Percentiles rank a stretch among this genome's conserved stretches.
phyloP scores from a whole-genome alignment of 2,797 vertebrate genomes.

The Enteromius radiatus region DNA sequence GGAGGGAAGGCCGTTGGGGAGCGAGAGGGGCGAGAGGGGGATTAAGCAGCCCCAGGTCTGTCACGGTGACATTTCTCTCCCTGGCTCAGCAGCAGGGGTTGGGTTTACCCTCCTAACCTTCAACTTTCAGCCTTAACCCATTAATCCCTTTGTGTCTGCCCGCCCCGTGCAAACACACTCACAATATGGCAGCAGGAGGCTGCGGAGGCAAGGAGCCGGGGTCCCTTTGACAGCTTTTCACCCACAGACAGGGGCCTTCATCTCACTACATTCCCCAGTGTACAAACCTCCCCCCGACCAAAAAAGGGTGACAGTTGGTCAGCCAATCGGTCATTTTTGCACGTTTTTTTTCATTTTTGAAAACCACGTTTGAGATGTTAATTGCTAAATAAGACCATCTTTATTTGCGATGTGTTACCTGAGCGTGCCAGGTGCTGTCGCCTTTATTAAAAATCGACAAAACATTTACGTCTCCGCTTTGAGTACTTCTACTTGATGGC shows the following conservation, averaged over 20 bases:
- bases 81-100: conserved; percentile 78
- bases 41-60: conserved; percentile 77
- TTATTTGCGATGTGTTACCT: neutral
- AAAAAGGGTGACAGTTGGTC: conserved; percentile 60
- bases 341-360: conserved; percentile 33
- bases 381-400: neutral
- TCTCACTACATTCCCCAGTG: conserved; percentile 60
- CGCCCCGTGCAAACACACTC: conserved; percentile 60
- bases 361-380: neutral
- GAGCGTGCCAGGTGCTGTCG: neutral
- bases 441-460: neutral
- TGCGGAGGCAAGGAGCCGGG: conserved; percentile 55
- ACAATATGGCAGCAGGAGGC: conserved; percentile 63
- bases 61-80: conserved; percentile 83
- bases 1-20: conserved; percentile 56
- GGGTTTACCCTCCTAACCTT: conserved; percentile 83
- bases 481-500: conserved; percentile 10
- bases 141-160: conserved; percentile 76
- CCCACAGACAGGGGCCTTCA: conserved; percentile 61
- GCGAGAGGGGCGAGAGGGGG: conserved; percentile 62
- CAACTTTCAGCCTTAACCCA: conserved; percentile 83
- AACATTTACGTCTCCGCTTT: neutral
- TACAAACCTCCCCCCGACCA: conserved; percentile 21
- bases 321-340: conserved; percentile 57
- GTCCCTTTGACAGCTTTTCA: conserved; percentile 64